Conservation (phyloP, 2,888 invertebrate genomes). For the Mantis religiosa region DNA sequence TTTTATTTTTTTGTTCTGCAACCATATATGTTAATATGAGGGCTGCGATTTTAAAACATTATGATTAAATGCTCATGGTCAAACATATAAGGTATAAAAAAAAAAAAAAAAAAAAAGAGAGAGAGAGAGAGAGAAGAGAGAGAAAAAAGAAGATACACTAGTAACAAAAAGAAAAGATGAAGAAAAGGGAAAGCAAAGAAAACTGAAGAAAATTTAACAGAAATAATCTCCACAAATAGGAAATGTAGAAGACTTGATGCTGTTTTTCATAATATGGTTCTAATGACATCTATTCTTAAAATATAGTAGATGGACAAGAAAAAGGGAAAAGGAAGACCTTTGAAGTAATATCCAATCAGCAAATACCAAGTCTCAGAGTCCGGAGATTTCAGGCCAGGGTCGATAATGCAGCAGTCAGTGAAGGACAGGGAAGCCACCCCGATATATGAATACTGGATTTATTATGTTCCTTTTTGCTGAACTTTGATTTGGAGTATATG, state of each 20-base stretch:
- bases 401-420: constrained; percentile 41
- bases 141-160: too few species aligned
- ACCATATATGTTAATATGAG: not conserved
- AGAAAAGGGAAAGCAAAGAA: too few species aligned
- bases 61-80: not conserved
- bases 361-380: constrained; percentile 38
- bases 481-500: not conserved
- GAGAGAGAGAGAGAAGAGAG: too few species aligned
- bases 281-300: not conserved
- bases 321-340: constrained; percentile 22
- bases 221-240: not conserved
- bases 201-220: not conserved
- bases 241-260: not conserved
- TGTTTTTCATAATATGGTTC: not conserved
- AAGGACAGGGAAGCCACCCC: constrained; percentile 40
- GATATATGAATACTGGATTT: constrained; percentile 9
- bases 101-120: not conserved
- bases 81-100: not conserved
- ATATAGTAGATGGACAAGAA: not conserved
- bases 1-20: not conserved
- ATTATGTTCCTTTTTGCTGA: not conserved
- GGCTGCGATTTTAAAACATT: not conserved
- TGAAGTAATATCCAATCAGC: constrained; percentile 24
- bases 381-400: constrained; percentile 41
- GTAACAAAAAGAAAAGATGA: too few species aligned